Percentiles rank a stretch among this genome's conserved stretches.
Conservation (phyloP, 2,888 invertebrate species). For the Uropetala carovei region DNA sequence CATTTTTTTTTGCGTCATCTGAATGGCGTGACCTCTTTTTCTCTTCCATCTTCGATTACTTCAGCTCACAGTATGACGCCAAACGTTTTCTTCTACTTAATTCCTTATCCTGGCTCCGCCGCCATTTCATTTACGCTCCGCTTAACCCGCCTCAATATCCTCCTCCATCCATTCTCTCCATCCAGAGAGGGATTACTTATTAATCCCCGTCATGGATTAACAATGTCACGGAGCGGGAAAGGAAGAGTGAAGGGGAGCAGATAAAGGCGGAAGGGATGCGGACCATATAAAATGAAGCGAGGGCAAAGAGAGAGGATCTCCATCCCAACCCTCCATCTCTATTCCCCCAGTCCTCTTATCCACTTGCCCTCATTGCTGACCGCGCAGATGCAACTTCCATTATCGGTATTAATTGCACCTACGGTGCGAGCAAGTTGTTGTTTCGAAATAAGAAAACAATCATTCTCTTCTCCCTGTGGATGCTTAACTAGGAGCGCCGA, state of each 20-base stretch:
- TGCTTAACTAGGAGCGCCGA: too few relatives aligned
- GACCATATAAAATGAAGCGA: neutral
- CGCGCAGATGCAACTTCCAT: neutral
- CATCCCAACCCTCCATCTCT: neutral
- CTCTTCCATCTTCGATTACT: too few relatives aligned
- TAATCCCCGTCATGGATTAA: conserved; percentile 26
- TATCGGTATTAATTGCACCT: neutral
- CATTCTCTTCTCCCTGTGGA: too few relatives aligned
- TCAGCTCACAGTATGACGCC: too few relatives aligned
- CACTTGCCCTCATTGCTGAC: neutral
- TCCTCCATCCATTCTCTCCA: neutral
- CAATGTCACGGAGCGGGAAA: neutral
- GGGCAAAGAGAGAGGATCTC: neutral
- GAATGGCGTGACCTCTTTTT: too few relatives aligned
- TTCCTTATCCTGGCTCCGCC: too few relatives aligned
- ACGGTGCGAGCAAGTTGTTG: too few relatives aligned
- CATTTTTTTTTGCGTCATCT: too few relatives aligned
- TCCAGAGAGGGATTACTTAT: neutral
- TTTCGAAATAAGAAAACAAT: too few relatives aligned
- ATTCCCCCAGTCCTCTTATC: neutral
- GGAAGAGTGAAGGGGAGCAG: neutral
- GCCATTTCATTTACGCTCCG: neutral
- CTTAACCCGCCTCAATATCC: neutral
- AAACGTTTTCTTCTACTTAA: too few relatives aligned
- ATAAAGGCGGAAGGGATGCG: neutral